phyloP scores from a whole-genome alignment of 2,113 vertebrate genomes.

The Pao palembangensis region DNA sequence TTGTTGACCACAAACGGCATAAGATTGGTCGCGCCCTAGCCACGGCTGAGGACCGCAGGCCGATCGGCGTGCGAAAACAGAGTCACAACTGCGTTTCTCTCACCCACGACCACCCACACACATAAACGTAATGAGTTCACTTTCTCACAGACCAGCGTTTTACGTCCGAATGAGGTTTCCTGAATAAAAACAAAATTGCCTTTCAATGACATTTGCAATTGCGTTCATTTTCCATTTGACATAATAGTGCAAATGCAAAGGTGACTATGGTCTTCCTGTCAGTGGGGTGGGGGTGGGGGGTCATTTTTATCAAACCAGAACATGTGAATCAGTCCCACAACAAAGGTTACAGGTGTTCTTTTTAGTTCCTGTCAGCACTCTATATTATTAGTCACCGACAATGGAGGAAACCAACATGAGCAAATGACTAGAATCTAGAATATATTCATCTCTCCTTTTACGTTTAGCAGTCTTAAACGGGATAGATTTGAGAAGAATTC shows the following conservation, averaged over 20 bases:
- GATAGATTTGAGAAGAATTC: background rate
- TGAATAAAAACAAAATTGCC: constrained; percentile 25
- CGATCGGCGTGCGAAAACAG: constrained; percentile 35
- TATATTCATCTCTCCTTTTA: too few relatives aligned
- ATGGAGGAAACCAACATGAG: background rate
- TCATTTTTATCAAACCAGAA: constrained; percentile 33
- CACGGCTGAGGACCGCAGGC: constrained; percentile 45
- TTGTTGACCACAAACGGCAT: constrained; percentile 77
- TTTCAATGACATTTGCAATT: constrained; percentile 39
- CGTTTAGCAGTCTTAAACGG: too few relatives aligned
- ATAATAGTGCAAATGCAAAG: constrained; percentile 48
- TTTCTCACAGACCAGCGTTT: constrained; percentile 22
- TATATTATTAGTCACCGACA: constrained; percentile 7
- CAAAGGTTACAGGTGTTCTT: constrained; percentile 5
- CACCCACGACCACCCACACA: constrained; percentile 39
- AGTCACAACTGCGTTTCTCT: constrained; percentile 41
- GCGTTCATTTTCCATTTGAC: constrained; percentile 43
- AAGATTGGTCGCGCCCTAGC: constrained; percentile 50
- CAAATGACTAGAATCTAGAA: too few relatives aligned
- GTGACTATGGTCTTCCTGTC: constrained; percentile 48
- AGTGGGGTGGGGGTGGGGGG: constrained; percentile 21
- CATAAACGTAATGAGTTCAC: constrained; percentile 4
- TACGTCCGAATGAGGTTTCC: constrained; percentile 33
- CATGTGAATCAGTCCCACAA: constrained; percentile 35
- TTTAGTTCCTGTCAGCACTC: too few relatives aligned